These are phyloP conservation scores for Chelonus formosanus DNA, from an alignment of 2,888 invertebrate genomes.

Conservation along the genomic window DNA sequence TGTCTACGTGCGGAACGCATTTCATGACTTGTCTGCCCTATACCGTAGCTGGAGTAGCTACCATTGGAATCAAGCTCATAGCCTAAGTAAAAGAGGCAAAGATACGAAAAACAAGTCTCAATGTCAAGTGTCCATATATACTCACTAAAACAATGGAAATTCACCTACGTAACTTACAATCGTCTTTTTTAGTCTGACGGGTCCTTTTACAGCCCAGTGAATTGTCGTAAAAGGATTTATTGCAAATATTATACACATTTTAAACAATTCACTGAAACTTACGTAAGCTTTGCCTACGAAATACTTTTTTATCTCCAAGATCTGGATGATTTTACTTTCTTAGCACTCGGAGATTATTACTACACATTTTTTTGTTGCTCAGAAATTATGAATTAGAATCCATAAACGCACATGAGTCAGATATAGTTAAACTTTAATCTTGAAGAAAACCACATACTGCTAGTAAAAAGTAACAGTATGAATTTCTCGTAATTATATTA, in stretches of 20 bases:
- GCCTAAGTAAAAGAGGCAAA: not conserved
- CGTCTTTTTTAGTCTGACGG: constrained; percentile 10
- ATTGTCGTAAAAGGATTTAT: not conserved
- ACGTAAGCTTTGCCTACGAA: too few species aligned
- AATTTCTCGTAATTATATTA: too few species aligned
- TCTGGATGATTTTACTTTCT: too few species aligned
- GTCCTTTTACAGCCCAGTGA: not conserved
- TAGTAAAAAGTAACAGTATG: too few species aligned
- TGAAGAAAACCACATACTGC: too few species aligned
- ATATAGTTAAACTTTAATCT: too few species aligned
- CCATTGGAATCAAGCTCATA: not conserved
- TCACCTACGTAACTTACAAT: constrained; percentile 33
- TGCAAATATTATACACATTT: not conserved
- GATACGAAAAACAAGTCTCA: constrained; percentile 39
- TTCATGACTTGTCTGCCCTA: constrained; percentile 5
- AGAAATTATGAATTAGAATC: not conserved
- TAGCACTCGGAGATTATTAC: not conserved
- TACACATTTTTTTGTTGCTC: not conserved
- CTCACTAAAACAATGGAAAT: constrained; percentile 42
- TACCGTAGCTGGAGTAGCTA: not conserved
- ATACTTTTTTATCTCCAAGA: too few species aligned
- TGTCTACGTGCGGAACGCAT: constrained; percentile 9
- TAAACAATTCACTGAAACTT: not conserved
- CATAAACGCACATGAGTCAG: too few species aligned
- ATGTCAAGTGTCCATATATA: constrained; percentile 40